Conservation (phyloP, 2,113 vertebrate genomes). For the Pygoscelis antarcticus region DNA sequence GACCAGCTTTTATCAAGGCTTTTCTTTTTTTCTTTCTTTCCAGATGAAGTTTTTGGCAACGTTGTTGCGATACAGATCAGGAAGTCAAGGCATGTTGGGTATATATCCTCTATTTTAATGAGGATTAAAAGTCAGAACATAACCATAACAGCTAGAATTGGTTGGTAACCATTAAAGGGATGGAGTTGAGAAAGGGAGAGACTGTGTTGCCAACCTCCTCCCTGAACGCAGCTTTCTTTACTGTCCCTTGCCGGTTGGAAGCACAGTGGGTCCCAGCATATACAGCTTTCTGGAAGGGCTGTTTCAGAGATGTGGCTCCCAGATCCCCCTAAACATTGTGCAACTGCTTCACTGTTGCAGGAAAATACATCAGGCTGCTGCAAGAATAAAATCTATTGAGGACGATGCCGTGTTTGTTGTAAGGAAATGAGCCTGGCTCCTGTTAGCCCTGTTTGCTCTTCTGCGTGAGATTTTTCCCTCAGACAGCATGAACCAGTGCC, state of each 20-base stretch:
- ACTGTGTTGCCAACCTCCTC: background rate
- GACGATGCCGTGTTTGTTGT: background rate
- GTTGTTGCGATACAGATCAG: background rate
- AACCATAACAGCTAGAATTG: background rate
- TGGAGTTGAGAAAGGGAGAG: background rate
- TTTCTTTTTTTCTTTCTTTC: background rate
- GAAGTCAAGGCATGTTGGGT: background rate
- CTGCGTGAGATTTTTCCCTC: background rate
- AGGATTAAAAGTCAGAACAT: background rate
- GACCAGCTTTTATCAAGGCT: background rate
- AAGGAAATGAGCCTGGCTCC: background rate
- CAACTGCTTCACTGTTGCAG: background rate
- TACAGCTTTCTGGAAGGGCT: background rate
- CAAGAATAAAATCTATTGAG: slow-evolving; percentile 3
- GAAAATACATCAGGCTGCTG: background rate
- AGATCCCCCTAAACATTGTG: background rate
- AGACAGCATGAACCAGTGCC: background rate
- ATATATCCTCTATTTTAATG: background rate
- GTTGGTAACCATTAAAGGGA: background rate
- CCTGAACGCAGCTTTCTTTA: background rate
- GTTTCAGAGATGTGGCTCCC: background rate
- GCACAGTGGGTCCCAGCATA: background rate
- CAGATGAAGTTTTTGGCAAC: background rate
- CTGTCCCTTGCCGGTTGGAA: background rate
- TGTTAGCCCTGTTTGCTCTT: background rate